These are phyloP conservation scores for Pelochelys cantorii DNA, from an alignment of 2,797 vertebrate species.

Conservation along the genomic window DNA sequence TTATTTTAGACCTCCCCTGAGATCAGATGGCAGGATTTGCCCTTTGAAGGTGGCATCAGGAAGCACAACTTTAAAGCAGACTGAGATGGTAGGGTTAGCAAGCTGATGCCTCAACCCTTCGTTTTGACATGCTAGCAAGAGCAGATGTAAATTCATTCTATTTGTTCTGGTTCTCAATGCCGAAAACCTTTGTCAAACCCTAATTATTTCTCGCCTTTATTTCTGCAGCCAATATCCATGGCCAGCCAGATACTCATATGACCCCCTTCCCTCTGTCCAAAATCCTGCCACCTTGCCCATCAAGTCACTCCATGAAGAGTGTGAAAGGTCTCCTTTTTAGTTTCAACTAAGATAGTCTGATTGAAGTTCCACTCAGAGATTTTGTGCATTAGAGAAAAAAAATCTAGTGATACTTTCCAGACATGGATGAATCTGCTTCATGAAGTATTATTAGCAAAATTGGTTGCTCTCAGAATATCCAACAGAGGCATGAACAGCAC, in stretches of 20 bases:
- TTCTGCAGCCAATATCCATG: background rate
- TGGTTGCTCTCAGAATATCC: background rate
- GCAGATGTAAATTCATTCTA: conserved; percentile 13
- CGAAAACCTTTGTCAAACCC: background rate
- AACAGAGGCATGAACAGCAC: background rate
- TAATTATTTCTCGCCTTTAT: background rate
- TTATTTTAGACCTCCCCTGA: conserved; percentile 29
- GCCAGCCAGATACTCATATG: background rate
- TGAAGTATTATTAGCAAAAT: background rate
- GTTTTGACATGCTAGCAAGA: conserved; percentile 33
- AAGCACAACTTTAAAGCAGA: conserved; percentile 38
- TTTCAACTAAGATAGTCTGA: background rate
- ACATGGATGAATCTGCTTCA: background rate
- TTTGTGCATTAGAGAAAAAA: background rate
- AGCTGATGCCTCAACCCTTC: conserved; percentile 42
- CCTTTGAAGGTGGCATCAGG: conserved; percentile 45
- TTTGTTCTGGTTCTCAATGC: background rate
- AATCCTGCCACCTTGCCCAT: background rate
- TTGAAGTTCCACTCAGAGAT: background rate
- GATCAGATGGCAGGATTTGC: conserved; percentile 48
- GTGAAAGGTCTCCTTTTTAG: background rate
- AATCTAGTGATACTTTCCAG: background rate
- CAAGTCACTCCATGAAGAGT: background rate
- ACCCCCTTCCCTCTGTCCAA: background rate
- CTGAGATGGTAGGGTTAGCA: background rate